Conservation (phyloP, 2,888 invertebrate species). For the Agrochola macilenta region DNA sequence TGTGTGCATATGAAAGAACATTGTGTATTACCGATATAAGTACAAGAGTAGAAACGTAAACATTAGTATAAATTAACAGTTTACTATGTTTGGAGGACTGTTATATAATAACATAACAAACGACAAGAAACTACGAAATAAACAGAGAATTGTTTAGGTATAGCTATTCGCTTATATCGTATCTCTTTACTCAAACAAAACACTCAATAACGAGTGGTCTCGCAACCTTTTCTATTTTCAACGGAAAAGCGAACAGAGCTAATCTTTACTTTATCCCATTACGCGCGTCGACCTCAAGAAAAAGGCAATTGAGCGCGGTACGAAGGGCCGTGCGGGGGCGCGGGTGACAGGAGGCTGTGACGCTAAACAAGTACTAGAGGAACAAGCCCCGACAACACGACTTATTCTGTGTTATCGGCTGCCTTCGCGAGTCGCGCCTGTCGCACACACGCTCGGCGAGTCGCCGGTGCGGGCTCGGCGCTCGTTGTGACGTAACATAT, state of each 20-base stretch:
- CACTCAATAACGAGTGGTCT: conserved; percentile 73
- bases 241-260: conserved; percentile 84
- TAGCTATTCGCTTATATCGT: conserved; percentile 33
- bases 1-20: conserved; percentile 25
- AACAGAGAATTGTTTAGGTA: conserved; percentile 21
- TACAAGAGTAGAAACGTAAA: conserved; percentile 33
- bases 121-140: conserved; percentile 22
- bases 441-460: conserved; percentile 64
- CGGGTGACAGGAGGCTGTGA: conserved; percentile 65
- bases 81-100: conserved; percentile 23
- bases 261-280: conserved; percentile 88
- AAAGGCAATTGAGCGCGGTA: conserved; percentile 86
- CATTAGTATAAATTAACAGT: conserved; percentile 45
- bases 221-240: conserved; percentile 81
- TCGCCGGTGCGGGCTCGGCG: conserved; percentile 36
- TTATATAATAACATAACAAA: conserved; percentile 25
- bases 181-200: conserved; percentile 62
- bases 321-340: conserved; percentile 70
- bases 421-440: conserved; percentile 63
- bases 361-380: conserved; percentile 82
- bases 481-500: conserved; percentile 85
- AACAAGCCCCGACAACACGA: conserved; percentile 83
- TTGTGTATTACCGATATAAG: conserved; percentile 31
- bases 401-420: conserved; percentile 74
- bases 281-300: conserved; percentile 87